Base-by-base conservation (phyloP, 2,797 vertebrate species). In the Trachurus trachurus region DNA sequence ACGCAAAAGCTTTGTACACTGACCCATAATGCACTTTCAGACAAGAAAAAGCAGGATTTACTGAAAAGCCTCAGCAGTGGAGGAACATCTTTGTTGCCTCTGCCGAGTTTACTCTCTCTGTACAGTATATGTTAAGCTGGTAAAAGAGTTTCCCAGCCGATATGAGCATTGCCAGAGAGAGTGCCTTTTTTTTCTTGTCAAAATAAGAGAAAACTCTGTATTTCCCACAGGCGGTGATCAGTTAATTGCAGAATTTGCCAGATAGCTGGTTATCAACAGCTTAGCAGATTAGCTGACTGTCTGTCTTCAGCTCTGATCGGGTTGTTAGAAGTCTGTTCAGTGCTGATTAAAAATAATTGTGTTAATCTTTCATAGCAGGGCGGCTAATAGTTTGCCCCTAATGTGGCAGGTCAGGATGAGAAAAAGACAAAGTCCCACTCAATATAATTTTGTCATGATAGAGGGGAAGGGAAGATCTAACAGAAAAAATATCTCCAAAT, bases 1-100 rank as follows among this genome's bases (percentile, higher is more conserved):
- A 84, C 80, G 80, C 81, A 74, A 66, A 81, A 63, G 76, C 76
- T 84, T 84, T 86, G 86, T 69, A 87, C 81, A 57, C 85, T 87
- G 85, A 91, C 87, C 90, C 44, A 54, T 76, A 87, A 86, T 82
- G 60, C 83, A 80, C 78, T 78, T 70, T 76, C 58, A 80, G 64
- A 84, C 65, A 74, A 86, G 68, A 54, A 81, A 81, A 75, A 59
- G 54, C 45, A 62, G 76, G 82, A 84, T 80, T 88, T 80, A 56
- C 60, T 17, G 39, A 70, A 42, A 74, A 64, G 58, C 70, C 66
- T 74, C 70, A 22, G 77, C 68, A n/a, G 66, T 9, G 37, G 54
- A 59, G 57, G 56, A 85, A 52, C 71, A 74, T 85, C 78, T 81
- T 72, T 87, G 85, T 77, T 64, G 78, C 50, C 6, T 60, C 70